Evolutionary conservation across 2,888 invertebrate genomes (phyloP).

Genomic region (Phymatocera aterrima): DNA sequence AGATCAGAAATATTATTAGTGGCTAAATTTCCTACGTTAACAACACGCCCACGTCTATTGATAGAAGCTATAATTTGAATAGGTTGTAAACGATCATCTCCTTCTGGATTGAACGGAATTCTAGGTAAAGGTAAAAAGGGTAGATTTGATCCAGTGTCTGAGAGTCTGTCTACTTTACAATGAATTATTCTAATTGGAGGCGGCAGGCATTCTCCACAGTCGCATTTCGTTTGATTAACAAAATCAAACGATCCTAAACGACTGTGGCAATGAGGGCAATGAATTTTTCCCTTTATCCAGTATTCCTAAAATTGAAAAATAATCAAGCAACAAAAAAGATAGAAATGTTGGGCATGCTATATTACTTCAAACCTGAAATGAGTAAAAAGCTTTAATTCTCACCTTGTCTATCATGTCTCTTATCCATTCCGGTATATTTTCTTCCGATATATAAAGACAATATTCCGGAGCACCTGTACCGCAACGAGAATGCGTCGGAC

Average conservation of each 20-base stretch:
- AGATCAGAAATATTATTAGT: constrained; percentile 13
- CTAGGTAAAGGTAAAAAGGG: constrained; percentile 45
- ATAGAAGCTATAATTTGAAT: constrained; percentile 33
- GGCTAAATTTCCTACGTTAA: constrained; percentile 27
- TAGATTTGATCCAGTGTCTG: constrained; percentile 46
- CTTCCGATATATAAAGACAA: constrained; percentile 58
- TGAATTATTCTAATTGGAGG: constrained; percentile 62
- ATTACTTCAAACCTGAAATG: not conserved
- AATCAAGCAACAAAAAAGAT: not conserved
- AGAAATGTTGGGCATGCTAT: not conserved
- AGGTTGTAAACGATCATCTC: constrained; percentile 17
- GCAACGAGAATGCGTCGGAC: constrained; percentile 56
- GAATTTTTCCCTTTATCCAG: constrained; percentile 62
- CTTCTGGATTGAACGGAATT: constrained; percentile 17
- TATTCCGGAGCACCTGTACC: constrained; percentile 58
- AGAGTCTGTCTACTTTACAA: constrained; percentile 57
- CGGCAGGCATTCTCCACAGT: constrained; percentile 59
- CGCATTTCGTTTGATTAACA: constrained; percentile 58
- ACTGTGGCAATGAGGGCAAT: constrained; percentile 60
- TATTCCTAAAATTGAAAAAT: constrained; percentile 55
- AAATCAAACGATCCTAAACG: constrained; percentile 62
- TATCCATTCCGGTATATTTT: constrained; percentile 63
- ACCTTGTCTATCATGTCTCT: constrained; percentile 57
- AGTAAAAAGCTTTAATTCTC: no score
- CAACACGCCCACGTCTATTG: constrained; percentile 32